Percentiles rank a stretch among this genome's conserved stretches.
phyloP scores from a whole-genome alignment of 2,113 vertebrate species.

The Neoarius graeffei region DNA sequence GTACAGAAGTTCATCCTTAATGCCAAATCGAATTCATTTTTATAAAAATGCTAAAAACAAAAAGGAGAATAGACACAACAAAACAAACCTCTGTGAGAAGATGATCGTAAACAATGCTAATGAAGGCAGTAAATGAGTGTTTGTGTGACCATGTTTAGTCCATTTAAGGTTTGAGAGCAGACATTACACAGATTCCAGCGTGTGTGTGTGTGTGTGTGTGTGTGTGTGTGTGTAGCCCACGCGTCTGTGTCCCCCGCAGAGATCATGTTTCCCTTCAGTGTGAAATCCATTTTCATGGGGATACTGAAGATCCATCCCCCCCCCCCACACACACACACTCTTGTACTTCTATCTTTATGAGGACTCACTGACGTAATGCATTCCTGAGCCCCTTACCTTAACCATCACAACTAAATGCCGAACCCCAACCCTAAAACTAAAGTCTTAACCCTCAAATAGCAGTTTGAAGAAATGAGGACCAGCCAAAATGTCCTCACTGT shows the following conservation, averaged over 20 bases:
- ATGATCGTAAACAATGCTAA: not conserved
- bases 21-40: not conserved
- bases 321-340: not conserved
- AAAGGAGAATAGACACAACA: not conserved
- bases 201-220: constrained; percentile 23
- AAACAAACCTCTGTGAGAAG: not conserved
- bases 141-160: constrained; percentile 9
- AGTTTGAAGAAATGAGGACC: no score
- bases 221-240: constrained; percentile 32
- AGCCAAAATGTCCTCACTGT: no score
- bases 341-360: not conserved
- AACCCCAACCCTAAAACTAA: no score
- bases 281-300: constrained; percentile 29
- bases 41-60: not conserved
- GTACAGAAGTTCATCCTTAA: not conserved
- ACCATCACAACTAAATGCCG: no score
- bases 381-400: no score
- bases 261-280: constrained; percentile 16
- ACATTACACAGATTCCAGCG: constrained; percentile 18
- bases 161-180: not conserved
- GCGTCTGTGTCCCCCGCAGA: constrained; percentile 1
- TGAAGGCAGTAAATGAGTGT: not conserved
- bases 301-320: constrained; percentile 18
- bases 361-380: no score
- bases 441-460: no score